Conservation (phyloP, 2,113 vertebrate genomes). For the Dipodomys ordii region DNA sequence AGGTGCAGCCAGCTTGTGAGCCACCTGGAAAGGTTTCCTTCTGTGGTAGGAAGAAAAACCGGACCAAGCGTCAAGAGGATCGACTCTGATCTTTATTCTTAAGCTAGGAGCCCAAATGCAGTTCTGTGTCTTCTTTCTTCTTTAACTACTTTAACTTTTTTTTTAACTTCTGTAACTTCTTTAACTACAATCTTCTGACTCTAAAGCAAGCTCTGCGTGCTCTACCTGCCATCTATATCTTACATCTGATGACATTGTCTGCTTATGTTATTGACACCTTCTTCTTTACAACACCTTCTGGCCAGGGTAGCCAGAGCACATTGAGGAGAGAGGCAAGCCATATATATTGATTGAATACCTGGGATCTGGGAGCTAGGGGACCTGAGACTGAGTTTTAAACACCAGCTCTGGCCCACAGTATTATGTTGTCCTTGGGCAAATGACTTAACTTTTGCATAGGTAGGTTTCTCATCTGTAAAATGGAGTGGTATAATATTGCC, state of each 20-base stretch:
- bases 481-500: background rate
- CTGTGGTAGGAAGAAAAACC: background rate
- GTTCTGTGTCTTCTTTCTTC: background rate
- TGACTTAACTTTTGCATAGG: slow-evolving; percentile 24
- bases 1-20: background rate
- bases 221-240: background rate
- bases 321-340: background rate
- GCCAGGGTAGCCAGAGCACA: background rate
- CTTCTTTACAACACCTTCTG: background rate
- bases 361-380: background rate
- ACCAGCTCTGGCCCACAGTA: background rate
- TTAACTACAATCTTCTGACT: background rate
- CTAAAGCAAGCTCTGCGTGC: background rate
- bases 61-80: background rate
- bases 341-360: background rate
- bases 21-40: background rate
- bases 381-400: background rate
- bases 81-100: background rate
- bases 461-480: background rate
- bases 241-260: background rate
- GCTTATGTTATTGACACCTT: background rate
- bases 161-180: too few species aligned
- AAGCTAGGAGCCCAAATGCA: background rate
- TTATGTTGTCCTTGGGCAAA: background rate
- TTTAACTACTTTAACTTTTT: too few species aligned